These are phyloP conservation scores for Hyles euphorbiae DNA, from an alignment of 1,140 invertebrate species.

Conservation along the genomic window DNA sequence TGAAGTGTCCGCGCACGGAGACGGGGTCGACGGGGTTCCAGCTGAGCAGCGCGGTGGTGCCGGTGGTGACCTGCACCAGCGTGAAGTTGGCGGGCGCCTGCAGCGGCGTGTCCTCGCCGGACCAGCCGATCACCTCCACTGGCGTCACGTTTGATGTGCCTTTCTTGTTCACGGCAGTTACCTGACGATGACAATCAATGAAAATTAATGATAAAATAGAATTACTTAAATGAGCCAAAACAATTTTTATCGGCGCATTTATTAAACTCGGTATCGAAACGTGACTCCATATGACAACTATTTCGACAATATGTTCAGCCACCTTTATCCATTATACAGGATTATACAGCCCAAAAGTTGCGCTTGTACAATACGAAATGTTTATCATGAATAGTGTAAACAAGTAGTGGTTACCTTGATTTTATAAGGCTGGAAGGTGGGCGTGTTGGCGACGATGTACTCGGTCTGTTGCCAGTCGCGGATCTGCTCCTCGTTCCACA, in stretches of 20 bases:
- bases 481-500: conserved; percentile 85
- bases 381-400: too few relatives aligned
- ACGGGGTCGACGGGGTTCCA: conserved; percentile 88
- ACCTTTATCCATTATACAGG: too few relatives aligned
- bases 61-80: conserved; percentile 82
- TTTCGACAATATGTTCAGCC: too few relatives aligned
- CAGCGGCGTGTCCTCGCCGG: conserved; percentile 94
- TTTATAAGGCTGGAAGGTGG: conserved; percentile 93
- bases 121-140: conserved; percentile 91
- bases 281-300: too few relatives aligned
- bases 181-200: conserved; percentile 59
- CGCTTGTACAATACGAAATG: too few relatives aligned
- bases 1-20: conserved; percentile 92
- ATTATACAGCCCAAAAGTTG: too few relatives aligned
- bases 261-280: too few relatives aligned
- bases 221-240: too few relatives aligned
- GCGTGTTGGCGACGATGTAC: conserved; percentile 83
- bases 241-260: too few relatives aligned
- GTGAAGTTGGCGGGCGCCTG: conserved; percentile 92
- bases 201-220: too few relatives aligned
- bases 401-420: conserved; percentile 79
- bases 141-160: conserved; percentile 92
- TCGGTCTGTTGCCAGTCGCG: conserved; percentile 84
- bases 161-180: conserved; percentile 92
- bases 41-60: conserved; percentile 86